A percentile compares a stretch with the other conserved stretches of the same genome.
phyloP scores from a whole-genome alignment of 1,140 invertebrate species.

The Sycobia sp. region DNA sequence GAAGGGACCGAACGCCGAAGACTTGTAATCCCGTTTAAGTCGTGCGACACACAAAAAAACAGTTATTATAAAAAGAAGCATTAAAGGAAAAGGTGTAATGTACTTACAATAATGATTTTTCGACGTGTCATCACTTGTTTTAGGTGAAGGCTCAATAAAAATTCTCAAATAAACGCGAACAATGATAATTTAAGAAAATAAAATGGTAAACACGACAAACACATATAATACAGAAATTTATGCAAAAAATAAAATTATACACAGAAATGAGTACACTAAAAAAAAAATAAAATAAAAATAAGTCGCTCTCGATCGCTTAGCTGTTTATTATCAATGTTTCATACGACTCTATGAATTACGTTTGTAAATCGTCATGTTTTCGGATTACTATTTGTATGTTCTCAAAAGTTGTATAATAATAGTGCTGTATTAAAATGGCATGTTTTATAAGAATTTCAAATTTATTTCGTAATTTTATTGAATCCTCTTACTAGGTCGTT shows the following conservation, averaged over 20 bases:
- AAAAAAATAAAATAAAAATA: constrained; percentile 26
- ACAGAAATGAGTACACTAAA: constrained; percentile 29
- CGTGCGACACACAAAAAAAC: constrained; percentile 3
- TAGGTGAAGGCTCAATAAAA: constrained; percentile 4
- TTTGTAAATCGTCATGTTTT: constrained; percentile 52
- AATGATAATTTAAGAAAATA: too few relatives aligned
- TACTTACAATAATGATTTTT: constrained; percentile 24
- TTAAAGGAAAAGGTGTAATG: neutral
- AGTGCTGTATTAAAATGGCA: constrained; percentile 53
- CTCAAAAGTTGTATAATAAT: constrained; percentile 57
- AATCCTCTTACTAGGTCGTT: too few relatives aligned
- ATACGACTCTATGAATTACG: constrained; percentile 42
- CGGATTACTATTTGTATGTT: constrained; percentile 51
- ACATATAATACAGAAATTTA: too few relatives aligned
- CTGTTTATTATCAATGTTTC: constrained; percentile 36
- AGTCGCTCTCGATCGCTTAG: constrained; percentile 18
- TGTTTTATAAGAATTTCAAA: constrained; percentile 56
- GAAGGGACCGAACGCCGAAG: neutral
- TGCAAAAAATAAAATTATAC: constrained; percentile 30
- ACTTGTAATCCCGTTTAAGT: constrained; percentile 10
- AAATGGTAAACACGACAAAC: too few relatives aligned
- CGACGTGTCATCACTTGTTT: constrained; percentile 6
- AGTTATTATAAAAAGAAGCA: constrained; percentile 1
- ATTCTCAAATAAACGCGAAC: neutral
- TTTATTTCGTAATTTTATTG: constrained; percentile 3